phyloP scores from a whole-genome alignment of 2,888 invertebrate genomes.

The Nematopogon swammerdamellus region DNA sequence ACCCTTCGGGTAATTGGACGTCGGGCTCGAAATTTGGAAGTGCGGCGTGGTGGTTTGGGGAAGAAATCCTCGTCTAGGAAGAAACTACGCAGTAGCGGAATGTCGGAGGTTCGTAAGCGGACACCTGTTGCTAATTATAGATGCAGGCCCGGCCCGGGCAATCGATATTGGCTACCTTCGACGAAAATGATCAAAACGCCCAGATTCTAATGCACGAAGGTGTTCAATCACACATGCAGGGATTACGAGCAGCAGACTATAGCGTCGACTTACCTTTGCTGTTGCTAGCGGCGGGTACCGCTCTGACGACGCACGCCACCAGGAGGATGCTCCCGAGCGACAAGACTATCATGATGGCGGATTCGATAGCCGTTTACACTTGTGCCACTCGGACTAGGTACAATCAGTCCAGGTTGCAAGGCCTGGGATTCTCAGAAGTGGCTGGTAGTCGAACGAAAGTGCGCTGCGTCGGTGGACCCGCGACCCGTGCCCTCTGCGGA shows the following conservation, averaged over 20 bases:
- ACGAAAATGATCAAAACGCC: background rate
- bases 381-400: background rate
- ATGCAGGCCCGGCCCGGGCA: conserved; percentile 22
- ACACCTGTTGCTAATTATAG: conserved; percentile 53
- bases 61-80: background rate
- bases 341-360: background rate
- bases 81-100: conserved; percentile 27
- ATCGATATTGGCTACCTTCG: conserved; percentile 25
- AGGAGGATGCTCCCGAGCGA: conserved; percentile 21
- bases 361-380: background rate
- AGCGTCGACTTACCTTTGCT: conserved; percentile 33
- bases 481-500: conserved; percentile 11
- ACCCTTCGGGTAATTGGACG: background rate
- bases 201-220: background rate
- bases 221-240: no score
- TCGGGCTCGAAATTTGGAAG: background rate
- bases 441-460: no score
- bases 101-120: conserved; percentile 19
- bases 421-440: no score
- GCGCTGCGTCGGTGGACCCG: background rate
- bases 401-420: no score
- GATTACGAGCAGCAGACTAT: no score
- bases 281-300: conserved; percentile 38
- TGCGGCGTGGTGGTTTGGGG: background rate
- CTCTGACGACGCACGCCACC: conserved; percentile 32